These are phyloP conservation scores for Chymomyza caudatula DNA, from an alignment of 2,888 invertebrate genomes.

Conservation along the genomic window DNA sequence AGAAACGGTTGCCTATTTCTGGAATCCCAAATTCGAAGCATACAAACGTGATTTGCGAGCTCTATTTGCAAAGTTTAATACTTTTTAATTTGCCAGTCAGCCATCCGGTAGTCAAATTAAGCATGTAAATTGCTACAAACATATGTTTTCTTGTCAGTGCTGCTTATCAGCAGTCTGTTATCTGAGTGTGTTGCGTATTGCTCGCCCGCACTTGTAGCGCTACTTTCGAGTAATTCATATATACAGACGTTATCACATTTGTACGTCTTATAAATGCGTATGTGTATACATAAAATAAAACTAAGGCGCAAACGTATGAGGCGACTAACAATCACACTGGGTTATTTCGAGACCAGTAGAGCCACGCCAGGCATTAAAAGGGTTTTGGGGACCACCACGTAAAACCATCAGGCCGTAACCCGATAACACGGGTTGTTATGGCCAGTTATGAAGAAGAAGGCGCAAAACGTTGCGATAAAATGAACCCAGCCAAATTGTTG, in stretches of 20 bases:
- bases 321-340: too few relatives aligned
- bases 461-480: neutral
- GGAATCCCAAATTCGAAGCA: too few relatives aligned
- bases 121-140: constrained; percentile 44
- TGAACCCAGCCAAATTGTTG: neutral
- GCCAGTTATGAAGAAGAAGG: too few relatives aligned
- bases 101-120: constrained; percentile 9
- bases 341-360: too few relatives aligned
- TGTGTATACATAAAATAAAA: neutral
- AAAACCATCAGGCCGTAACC: too few relatives aligned
- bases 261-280: neutral
- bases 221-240: neutral
- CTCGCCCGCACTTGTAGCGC: neutral
- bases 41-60: too few relatives aligned
- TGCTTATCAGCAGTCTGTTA: constrained; percentile 47
- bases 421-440: too few relatives aligned
- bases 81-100: neutral
- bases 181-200: neutral
- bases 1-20: too few relatives aligned
- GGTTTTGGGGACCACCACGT: too few relatives aligned
- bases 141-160: constrained; percentile 50
- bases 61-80: neutral
- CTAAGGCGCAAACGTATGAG: neutral
- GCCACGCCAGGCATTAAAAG: too few relatives aligned
- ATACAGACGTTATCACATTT: neutral